phyloP scores from a whole-genome alignment of 2,888 invertebrate species.

The Brachylomia viminalis region DNA sequence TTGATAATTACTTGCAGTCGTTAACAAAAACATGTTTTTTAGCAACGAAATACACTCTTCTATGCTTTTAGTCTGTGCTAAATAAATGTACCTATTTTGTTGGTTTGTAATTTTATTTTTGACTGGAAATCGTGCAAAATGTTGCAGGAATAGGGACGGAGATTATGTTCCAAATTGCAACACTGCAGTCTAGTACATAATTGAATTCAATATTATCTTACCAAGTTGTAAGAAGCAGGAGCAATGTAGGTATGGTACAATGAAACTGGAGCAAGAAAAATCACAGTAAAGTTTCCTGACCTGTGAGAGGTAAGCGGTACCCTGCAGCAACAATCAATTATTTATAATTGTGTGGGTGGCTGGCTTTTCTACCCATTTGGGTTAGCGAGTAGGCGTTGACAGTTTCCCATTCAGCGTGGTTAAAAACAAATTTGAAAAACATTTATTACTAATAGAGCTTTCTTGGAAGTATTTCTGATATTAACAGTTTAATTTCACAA shows the following conservation, averaged over 20 bases:
- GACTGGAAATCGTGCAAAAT: background rate
- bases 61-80: background rate
- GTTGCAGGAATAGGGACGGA: background rate
- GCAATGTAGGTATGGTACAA: constrained; percentile 13
- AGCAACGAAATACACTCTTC: background rate
- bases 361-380: background rate
- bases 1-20: no score
- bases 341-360: constrained; percentile 32
- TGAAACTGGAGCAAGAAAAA: constrained; percentile 18
- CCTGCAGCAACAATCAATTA: constrained; percentile 25
- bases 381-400: background rate
- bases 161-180: constrained; percentile 1
- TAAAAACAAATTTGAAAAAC: background rate
- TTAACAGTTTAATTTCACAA: background rate
- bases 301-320: constrained; percentile 21
- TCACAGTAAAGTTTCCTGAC: constrained; percentile 15
- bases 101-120: background rate
- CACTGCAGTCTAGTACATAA: background rate
- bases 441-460: background rate
- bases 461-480: background rate
- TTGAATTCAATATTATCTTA: background rate
- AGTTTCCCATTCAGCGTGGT: background rate
- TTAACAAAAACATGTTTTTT: background rate
- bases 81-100: background rate
- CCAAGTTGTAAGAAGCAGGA: background rate